Conservation (phyloP, 2,113 vertebrate genomes). For the Ia io region DNA sequence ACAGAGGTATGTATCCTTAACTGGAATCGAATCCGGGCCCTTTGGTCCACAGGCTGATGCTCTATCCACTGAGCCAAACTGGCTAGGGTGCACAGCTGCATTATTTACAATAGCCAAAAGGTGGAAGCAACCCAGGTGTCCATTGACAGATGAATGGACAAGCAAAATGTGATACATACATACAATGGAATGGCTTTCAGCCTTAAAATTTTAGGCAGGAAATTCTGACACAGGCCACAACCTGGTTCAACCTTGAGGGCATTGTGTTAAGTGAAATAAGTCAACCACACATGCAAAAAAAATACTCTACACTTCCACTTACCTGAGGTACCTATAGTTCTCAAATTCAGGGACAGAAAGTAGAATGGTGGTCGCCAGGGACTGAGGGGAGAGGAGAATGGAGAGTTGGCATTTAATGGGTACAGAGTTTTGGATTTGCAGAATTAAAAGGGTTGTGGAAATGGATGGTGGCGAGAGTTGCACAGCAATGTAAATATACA, state of each 20-base stretch:
- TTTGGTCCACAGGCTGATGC: too few species aligned
- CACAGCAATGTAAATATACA: background rate
- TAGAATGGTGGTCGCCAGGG: background rate
- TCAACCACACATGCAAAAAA: background rate
- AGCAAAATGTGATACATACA: background rate
- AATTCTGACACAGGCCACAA: background rate
- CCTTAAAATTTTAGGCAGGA: background rate
- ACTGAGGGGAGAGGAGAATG: background rate
- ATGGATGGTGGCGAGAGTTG: background rate
- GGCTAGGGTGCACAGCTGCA: background rate
- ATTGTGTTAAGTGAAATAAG: background rate
- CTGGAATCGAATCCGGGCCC: too few species aligned
- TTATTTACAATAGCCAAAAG: background rate
- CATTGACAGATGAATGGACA: background rate
- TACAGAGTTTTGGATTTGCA: background rate
- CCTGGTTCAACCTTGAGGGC: background rate
- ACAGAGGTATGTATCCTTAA: too few species aligned
- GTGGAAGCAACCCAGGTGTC: background rate
- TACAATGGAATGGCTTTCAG: background rate
- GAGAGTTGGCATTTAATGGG: background rate
- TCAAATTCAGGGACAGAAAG: conserved; percentile 5
- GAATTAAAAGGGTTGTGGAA: background rate
- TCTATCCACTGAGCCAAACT: too few species aligned
- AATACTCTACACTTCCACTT: background rate
- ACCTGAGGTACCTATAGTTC: background rate